phyloP scores from a whole-genome alignment of 2,797 vertebrate species.

The Denticeps clupeoides region DNA sequence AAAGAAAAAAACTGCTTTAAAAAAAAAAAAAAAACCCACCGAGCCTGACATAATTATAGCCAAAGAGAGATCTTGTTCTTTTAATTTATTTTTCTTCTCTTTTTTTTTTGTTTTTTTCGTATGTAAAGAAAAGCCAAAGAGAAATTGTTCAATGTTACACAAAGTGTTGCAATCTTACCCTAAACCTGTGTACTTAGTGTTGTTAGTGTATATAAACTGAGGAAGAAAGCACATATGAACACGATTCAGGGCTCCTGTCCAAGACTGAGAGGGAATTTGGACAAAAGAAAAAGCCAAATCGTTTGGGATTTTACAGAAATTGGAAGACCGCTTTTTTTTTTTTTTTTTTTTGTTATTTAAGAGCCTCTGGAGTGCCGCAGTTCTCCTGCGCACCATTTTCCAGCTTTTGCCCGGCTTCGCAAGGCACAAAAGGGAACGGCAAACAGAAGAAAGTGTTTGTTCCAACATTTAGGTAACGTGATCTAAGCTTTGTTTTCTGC shows the following conservation, averaged over 20 bases:
- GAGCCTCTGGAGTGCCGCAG: conserved; percentile 44
- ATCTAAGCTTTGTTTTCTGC: conserved; percentile 35
- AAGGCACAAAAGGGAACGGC: conserved; percentile 33
- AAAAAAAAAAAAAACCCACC: conserved; percentile 49
- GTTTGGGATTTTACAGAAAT: conserved; percentile 55
- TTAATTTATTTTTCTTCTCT: conserved; percentile 52
- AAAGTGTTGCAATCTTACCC: conserved; percentile 50
- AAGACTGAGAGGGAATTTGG: conserved; percentile 48
- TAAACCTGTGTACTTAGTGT: conserved; percentile 56
- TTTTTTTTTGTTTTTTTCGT: conserved; percentile 40
- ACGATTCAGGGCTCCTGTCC: conserved; percentile 54
- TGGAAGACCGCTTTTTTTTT: conserved; percentile 34
- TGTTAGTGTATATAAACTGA: conserved; percentile 44
- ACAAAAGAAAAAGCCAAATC: conserved; percentile 46
- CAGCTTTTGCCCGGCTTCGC: conserved; percentile 35
- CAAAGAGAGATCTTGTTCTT: conserved; percentile 54
- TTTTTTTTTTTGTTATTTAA: conserved; percentile 13
- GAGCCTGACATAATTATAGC: conserved; percentile 63
- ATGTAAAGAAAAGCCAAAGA: conserved; percentile 53
- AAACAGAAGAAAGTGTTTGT: conserved; percentile 32
- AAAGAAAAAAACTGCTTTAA: conserved; percentile 35
- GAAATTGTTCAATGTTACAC: conserved; percentile 32
- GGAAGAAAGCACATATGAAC: conserved; percentile 57
- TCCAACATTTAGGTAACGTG: conserved; percentile 42
- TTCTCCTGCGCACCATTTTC: conserved; percentile 44